Evolutionary conservation across 2,113 vertebrate genomes (phyloP).

Genomic region (Oncorhynchus kisutch): DNA sequence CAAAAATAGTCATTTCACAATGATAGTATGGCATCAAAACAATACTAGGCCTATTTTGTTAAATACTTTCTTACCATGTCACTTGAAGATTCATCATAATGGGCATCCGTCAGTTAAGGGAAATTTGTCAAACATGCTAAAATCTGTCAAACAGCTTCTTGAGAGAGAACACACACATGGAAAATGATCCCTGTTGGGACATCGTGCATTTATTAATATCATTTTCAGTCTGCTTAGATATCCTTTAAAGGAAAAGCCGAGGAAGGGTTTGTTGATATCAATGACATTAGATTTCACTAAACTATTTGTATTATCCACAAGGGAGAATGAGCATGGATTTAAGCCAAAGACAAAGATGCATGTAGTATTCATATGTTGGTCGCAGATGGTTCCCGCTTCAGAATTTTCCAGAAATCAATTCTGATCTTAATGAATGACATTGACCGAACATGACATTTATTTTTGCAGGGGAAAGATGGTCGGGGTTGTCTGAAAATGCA

Average conservation of each 20-base stretch:
- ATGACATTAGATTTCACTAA: conserved; percentile 5
- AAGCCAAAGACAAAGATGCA: not conserved
- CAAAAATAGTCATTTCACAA: no score
- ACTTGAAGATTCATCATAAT: no score
- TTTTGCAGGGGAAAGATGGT: conserved; percentile 68
- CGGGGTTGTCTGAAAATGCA: conserved; percentile 81
- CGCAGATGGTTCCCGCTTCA: not conserved
- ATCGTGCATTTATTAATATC: conserved; percentile 34
- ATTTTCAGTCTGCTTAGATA: conserved; percentile 17
- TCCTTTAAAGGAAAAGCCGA: conserved; percentile 45
- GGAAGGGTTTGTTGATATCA: not conserved
- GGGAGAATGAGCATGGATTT: not conserved
- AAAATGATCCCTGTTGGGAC: conserved; percentile 21
- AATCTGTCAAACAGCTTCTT: no score
- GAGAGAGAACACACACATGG: not conserved
- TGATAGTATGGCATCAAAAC: no score
- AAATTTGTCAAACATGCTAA: no score
- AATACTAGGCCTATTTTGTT: no score
- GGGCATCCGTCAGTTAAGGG: no score
- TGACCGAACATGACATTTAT: not conserved
- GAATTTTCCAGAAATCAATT: not conserved
- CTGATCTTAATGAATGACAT: not conserved
- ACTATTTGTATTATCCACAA: not conserved
- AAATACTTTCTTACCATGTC: no score
- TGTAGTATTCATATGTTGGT: not conserved